Evolutionary conservation across 2,888 invertebrate genomes (phyloP).

Genomic region (Caradrina kadenii): DNA sequence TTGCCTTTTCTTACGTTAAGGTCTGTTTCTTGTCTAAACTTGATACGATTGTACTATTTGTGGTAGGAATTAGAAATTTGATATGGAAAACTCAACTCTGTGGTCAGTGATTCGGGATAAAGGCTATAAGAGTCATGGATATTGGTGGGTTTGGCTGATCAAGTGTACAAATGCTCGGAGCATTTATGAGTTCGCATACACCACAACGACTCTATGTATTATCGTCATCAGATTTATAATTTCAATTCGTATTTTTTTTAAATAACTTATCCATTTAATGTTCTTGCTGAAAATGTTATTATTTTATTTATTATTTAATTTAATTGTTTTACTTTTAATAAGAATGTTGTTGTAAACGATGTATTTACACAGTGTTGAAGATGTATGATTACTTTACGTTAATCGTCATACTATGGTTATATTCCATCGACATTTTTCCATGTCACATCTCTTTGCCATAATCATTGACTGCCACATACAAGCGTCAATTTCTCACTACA

Average conservation of each 20-base stretch:
- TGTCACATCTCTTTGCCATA: background rate
- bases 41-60: constrained; percentile 8
- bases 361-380: too few species aligned
- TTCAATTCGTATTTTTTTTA: too few species aligned
- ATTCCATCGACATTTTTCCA: background rate
- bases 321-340: too few species aligned
- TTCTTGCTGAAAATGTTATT: too few species aligned
- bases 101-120: constrained; percentile 6
- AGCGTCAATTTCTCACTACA: constrained; percentile 18
- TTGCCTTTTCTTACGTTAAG: background rate
- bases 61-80: constrained; percentile 16
- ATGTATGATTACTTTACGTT: too few species aligned
- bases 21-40: background rate
- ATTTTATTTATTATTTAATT: too few species aligned
- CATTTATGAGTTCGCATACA: background rate
- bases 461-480: background rate
- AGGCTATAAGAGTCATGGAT: constrained; percentile 3
- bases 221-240: too few species aligned
- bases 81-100: constrained; percentile 22
- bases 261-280: too few species aligned
- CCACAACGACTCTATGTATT: too few species aligned
- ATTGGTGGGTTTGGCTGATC: constrained; percentile 13
- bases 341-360: too few species aligned
- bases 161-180: background rate
- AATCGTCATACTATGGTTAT: background rate